Conservation (phyloP, 2,113 vertebrate genomes). For the Dasyornis broadbenti region DNA sequence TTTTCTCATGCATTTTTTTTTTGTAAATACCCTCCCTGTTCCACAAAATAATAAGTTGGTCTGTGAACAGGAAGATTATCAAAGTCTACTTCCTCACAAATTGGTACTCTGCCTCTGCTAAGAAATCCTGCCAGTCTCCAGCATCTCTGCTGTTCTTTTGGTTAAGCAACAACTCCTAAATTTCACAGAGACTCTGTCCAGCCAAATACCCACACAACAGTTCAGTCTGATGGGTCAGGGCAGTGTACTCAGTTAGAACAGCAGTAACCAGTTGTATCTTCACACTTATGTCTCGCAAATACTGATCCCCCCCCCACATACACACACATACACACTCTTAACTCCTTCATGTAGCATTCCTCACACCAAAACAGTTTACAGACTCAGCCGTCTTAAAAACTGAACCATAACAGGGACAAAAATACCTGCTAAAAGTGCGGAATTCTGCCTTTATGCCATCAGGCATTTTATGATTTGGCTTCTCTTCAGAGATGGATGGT, state of each 20-base stretch:
- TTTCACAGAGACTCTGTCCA: neutral
- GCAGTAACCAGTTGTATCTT: neutral
- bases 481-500: conserved; percentile 65
- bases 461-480: neutral
- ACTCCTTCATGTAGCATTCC: neutral
- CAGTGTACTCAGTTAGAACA: neutral
- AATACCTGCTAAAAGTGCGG: conserved; percentile 75
- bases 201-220: neutral
- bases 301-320: neutral
- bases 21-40: neutral
- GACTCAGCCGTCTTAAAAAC: neutral
- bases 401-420: neutral
- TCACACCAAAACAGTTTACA: neutral
- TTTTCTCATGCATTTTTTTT: neutral
- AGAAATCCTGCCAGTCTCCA: neutral
- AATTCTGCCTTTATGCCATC: conserved; percentile 39
- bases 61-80: neutral
- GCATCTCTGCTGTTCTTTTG: neutral
- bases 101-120: neutral
- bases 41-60: neutral
- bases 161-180: neutral
- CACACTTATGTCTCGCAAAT: neutral
- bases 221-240: neutral
- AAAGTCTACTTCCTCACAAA: neutral
- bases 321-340: neutral